Conservation (phyloP, 2,797 vertebrate genomes). For the Arrhamphus sclerolepis region DNA sequence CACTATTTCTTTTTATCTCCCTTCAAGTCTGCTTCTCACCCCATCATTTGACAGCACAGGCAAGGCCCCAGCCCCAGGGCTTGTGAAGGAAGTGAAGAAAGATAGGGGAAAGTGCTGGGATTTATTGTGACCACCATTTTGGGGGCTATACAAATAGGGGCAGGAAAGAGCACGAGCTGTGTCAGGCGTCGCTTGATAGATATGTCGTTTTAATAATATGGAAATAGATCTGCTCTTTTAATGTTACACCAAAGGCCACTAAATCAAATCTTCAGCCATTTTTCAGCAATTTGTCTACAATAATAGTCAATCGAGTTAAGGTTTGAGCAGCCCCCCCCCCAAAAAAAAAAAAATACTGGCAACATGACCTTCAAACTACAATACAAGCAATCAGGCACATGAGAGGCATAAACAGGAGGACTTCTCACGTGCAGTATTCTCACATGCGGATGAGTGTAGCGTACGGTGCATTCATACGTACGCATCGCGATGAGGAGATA, state of each 20-base stretch:
- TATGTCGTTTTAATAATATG: conserved; percentile 76
- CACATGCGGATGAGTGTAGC: too few species aligned
- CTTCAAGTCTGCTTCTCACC: conserved; percentile 61
- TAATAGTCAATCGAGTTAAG: too few species aligned
- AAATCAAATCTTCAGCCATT: too few species aligned
- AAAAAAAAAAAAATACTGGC: too few species aligned
- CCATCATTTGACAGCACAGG: conserved; percentile 65
- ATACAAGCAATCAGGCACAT: too few species aligned
- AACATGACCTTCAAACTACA: too few species aligned
- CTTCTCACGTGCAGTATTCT: too few species aligned
- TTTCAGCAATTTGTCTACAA: too few species aligned
- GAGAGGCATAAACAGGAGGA: too few species aligned
- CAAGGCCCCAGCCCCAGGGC: conserved; percentile 53
- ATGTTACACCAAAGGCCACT: conserved; percentile 68
- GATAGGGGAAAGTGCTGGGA: conserved; percentile 44
- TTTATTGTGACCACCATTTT: conserved; percentile 72
- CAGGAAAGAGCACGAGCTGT: conserved; percentile 39
- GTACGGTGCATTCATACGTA: too few species aligned
- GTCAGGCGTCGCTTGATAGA: conserved; percentile 60
- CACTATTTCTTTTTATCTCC: conserved; percentile 81
- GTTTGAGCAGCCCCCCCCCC: too few species aligned
- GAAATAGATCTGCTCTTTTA: conserved; percentile 73
- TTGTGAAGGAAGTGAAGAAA: conserved; percentile 38
- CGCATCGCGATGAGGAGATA: too few species aligned
- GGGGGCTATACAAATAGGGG: conserved; percentile 47